phyloP scores from a whole-genome alignment of 2,888 invertebrate genomes.

The Drosophila kambysellisi region DNA sequence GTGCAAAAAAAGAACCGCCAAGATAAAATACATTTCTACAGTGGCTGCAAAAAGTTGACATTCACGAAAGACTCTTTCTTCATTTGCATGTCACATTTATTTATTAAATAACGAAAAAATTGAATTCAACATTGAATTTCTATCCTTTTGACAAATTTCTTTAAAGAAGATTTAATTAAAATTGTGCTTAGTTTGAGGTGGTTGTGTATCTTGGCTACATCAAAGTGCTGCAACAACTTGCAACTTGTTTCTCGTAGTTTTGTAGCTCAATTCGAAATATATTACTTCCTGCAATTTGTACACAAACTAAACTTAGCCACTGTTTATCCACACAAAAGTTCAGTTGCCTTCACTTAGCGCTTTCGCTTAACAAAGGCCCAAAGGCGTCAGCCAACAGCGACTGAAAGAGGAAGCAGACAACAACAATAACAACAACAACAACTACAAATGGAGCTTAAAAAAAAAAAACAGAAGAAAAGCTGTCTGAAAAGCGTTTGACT shows the following conservation, averaged over 20 bases:
- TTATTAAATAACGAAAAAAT: not conserved
- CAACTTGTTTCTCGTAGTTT: not conserved
- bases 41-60: conserved; percentile 6
- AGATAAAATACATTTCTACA: conserved; percentile 32
- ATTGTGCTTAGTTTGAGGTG: not conserved
- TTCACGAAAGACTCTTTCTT: not conserved
- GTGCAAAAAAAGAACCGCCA: conserved; percentile 17
- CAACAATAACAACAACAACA: conserved; percentile 7
- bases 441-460: conserved; percentile 8
- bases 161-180: not conserved
- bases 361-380: conserved; percentile 28
- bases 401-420: not conserved
- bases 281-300: not conserved
- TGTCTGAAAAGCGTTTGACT: conserved; percentile 66
- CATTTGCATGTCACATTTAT: not conserved
- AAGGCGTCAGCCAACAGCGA: conserved; percentile 32
- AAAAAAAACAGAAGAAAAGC: conserved; percentile 22
- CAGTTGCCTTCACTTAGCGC: conserved; percentile 32
- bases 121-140: not conserved
- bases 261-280: not conserved
- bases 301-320: conserved; percentile 4
- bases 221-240: not conserved
- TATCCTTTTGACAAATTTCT: too few relatives aligned
- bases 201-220: not conserved
- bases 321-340: conserved; percentile 13